Evolutionary conservation across 2,113 vertebrate genomes (phyloP), one percentile per base, ranked within the genome.

Genomic region (Amphiprion ocellaris): DNA sequence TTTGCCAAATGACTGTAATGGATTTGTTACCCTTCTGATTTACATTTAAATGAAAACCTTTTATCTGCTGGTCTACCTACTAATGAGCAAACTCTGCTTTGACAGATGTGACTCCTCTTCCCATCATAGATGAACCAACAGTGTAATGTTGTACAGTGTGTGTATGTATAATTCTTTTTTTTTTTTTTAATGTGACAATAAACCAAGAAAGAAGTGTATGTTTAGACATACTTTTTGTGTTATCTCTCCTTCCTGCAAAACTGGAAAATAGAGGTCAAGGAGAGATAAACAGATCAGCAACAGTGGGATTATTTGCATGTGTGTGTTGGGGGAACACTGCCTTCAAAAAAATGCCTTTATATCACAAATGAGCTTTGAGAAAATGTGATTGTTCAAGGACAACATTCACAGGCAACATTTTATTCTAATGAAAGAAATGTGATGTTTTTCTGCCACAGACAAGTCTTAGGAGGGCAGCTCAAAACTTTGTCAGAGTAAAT

Each of bases 11-110:
- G 69, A 83, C 72, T 65, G 79, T 91, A 92, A 93, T 93, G 89
- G 90, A 94, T 94, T 90, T 91, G 91, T 91, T 87, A 87, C 87
- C 74, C 81, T 86, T 90, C 86, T 89, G 87, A 94, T 94, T 94
- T 93, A 89, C 93, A 94, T 94, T 91, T 92, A 92, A 94, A 94
- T 93, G 85, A 93, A 90, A 93, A 89, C 59, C 80, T 89, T 93
- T 94, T 93, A 92, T 94, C 92, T 86, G 85, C 72, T 77, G 63
- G 71, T 90, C 87, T 80, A 90, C 81, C 82, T 83, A 76, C 83
- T 91, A 89, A 90, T 79, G 78, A 90, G 82, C 68, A 80, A 77
- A 72, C 58, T 80, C 53, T 60, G 60, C 70, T 86, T 77, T 81
- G 82, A 92, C 85, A 84, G 87, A 91, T 82, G 68, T 49, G 81